Base-by-base conservation (phyloP, 2,113 vertebrate genomes). In the Syngnathoides biaculeatus region DNA sequence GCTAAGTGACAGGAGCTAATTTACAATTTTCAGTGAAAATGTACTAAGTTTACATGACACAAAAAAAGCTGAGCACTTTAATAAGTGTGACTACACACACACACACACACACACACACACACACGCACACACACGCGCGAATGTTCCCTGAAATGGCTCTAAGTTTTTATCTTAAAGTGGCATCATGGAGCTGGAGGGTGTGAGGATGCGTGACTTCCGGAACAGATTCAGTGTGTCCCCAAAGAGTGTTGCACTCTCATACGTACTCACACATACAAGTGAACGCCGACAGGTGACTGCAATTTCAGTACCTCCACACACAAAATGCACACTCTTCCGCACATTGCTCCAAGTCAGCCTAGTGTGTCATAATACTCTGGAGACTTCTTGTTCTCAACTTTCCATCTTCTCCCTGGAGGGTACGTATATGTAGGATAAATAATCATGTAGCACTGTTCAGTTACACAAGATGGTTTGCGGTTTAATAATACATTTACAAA, bases 121-220 rank as follows among this genome's bases (percentile, higher is more conserved):
- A 67, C 17, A 35, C 50, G 60, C 40, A 20, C 14, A 20, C 57
- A 2, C 64, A 45, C 15, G 53, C 39, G 64, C 42, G 60, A 58
- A 65, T 76, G 79, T 72, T 85, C 60, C 72, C 71, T 80, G 65
- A 79, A 80, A 80, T 78, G 73, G 73, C 79, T 78, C 79, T 40
- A 74, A 78, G 85, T 84, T 83, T 80, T 86, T 84, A 82, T 87
- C 75, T 80, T 83, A 74, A 84, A 86, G 81, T 81, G 78, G 73
- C 78, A 80, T 88, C 81, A 74, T 72, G 70, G 59, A 80, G 81
- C 83, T 80, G 24, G 64, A 79, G 80, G 84, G 77, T 79, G 69
- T 73, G 57, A 56, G 65, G 63, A 52, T 78, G 81, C 67, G 45
- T 84, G 83, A 83, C 75, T 82, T 69, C 71, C 81, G 74, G 61